Evolutionary conservation across 2,888 invertebrate species (phyloP).

Genomic region (Papilio protenor): DNA sequence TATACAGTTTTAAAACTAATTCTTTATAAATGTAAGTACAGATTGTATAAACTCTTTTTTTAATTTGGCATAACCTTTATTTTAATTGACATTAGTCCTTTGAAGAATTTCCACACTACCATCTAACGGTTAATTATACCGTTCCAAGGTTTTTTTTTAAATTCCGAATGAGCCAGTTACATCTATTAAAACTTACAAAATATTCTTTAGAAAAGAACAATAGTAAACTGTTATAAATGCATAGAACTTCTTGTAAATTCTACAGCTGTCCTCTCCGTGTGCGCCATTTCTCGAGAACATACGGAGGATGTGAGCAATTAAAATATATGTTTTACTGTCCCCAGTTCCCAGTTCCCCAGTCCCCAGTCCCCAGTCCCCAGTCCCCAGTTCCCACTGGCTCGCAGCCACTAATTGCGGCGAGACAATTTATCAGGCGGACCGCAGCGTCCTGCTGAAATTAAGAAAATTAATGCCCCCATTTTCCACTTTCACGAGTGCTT

Average conservation of each 20-base stretch:
- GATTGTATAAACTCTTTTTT: background rate
- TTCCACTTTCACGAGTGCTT: constrained; percentile 36
- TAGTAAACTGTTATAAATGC: background rate
- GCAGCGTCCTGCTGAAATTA: constrained; percentile 34
- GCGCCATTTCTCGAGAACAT: constrained; percentile 3
- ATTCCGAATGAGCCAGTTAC: background rate
- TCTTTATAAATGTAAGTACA: background rate
- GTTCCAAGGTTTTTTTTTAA: no score
- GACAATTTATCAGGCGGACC: constrained; percentile 37
- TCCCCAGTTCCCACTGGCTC: constrained; percentile 10
- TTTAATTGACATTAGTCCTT: no score
- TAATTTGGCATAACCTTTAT: background rate
- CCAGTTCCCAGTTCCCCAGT: background rate
- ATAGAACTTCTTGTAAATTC: background rate
- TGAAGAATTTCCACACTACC: no score
- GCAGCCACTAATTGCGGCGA: constrained; percentile 41
- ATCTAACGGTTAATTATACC: no score
- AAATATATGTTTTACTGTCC: constrained; percentile 4
- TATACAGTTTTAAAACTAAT: constrained; percentile 8
- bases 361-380: background rate
- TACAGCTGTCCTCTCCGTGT: background rate
- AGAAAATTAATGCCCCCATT: constrained; percentile 36
- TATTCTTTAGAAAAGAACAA: background rate
- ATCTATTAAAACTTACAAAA: background rate
- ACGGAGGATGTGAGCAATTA: constrained; percentile 15